Base-by-base conservation (phyloP, 2,797 vertebrate species). In the Echeneis naucrates region DNA sequence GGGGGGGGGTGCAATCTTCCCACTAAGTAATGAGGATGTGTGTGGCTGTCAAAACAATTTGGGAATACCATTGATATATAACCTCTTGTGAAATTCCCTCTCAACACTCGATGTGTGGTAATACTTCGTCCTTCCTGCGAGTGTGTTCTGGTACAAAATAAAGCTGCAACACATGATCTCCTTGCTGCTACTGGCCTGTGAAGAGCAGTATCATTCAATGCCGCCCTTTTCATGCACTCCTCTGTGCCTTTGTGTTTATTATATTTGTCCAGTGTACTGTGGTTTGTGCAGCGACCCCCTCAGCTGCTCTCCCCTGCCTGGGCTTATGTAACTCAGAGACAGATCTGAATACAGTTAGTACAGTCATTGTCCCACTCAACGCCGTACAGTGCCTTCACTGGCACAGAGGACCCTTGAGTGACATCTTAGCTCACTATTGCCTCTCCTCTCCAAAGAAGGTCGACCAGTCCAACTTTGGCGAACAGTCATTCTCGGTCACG, bases 231-330 rank as follows among this genome's bases (percentile, higher is more conserved):
- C 81, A 92, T 88, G 83, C 80, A 77, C 85, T 88, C 78, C 74
- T 85, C 70, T 44, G 79, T 89, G 91, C 87, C 72, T 92, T 83
- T 87, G 81, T 84, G 84, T 77, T 91, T 93, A 93, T 94, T 94
- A 92, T 94, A 90, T 94, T 94, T 94, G 90, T 92, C 92, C 93
- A 94, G 91, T 92, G 92, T 92, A 92, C 91, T 94, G 91, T 94
- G 90, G 89, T 85, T 90, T 92, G 82, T 87, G 80, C 82, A 75
- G 79, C 73, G 81, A 88, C 88, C 84, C 89, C 90, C 84, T 90
- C 86, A 87, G 78, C 88, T 83, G 81, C 85, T 85, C 82, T 85
- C 68, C 83, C 72, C 82, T 81, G 75, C 85, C 68, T 54, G 2
- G 73, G 79, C 80, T 92, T 94, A 92, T 67, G 86, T 93, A 93